Conservation (phyloP, 2,888 invertebrate species). For the Platycheirus rosarum region DNA sequence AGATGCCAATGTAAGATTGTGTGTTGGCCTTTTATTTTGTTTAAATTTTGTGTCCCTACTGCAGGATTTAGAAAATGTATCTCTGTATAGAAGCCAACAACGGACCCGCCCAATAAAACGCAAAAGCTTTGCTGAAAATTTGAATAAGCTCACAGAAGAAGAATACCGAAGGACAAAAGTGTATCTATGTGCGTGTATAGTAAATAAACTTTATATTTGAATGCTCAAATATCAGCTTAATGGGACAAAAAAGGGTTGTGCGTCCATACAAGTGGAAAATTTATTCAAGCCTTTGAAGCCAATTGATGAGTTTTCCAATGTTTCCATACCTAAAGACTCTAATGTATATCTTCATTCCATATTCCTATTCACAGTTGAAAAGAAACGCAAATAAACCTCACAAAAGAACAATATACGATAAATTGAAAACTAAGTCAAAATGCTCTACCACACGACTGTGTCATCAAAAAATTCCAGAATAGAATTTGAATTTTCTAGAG, state of each 20-base stretch:
- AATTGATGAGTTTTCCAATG: slow-evolving; percentile 58
- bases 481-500: slow-evolving; percentile 71
- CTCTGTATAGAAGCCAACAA: slow-evolving; percentile 40
- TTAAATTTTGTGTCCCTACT: no score
- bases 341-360: slow-evolving; percentile 23
- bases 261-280: slow-evolving; percentile 71
- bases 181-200: background rate
- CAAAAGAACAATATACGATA: slow-evolving; percentile 71
- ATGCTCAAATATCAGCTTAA: slow-evolving; percentile 64
- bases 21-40: no score
- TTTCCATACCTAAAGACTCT: slow-evolving; percentile 6
- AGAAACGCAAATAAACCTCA: slow-evolving; percentile 68
- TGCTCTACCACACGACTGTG: slow-evolving; percentile 36
- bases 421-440: slow-evolving; percentile 70
- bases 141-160: slow-evolving; percentile 54
- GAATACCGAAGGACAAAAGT: slow-evolving; percentile 32
- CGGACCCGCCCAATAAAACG: slow-evolving; percentile 58
- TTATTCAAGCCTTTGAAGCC: slow-evolving; percentile 74
- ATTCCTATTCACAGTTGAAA: slow-evolving; percentile 50
- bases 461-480: slow-evolving; percentile 41
- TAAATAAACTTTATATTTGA: slow-evolving; percentile 53
- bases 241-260: slow-evolving; percentile 69
- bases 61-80: slow-evolving; percentile 4
- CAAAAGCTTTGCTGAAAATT: slow-evolving; percentile 66
- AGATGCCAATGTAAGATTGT: no score